Evolutionary conservation across 2,888 invertebrate genomes (phyloP).

Genomic region (Apodemia hepburni): DNA sequence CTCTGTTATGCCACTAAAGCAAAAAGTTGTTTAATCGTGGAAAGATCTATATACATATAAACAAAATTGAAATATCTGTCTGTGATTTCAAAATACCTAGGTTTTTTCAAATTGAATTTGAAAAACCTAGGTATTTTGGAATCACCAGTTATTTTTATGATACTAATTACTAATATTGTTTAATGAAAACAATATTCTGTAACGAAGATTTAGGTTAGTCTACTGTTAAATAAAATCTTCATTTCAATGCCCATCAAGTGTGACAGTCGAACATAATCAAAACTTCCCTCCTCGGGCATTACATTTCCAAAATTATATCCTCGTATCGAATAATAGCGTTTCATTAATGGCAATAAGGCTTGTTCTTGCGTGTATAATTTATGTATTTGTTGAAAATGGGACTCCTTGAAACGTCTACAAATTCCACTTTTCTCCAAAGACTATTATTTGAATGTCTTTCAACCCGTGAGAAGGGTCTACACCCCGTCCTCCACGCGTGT

Average conservation of each 20-base stretch:
- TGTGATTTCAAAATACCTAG: no score
- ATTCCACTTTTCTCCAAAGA: conserved; percentile 67
- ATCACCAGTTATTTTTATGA: no score
- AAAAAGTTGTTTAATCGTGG: no score
- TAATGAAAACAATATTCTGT: no score
- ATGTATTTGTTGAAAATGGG: conserved; percentile 3
- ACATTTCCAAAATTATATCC: conserved; percentile 11
- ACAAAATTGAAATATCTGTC: no score
- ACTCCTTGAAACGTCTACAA: conserved; percentile 30
- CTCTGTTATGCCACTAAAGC: no score
- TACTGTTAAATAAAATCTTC: background rate
- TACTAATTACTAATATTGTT: no score
- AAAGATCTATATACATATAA: no score
- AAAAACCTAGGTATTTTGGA: no score
- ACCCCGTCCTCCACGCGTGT: conserved; percentile 57
- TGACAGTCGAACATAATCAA: conserved; percentile 71
- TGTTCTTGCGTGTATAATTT: conserved; percentile 36
- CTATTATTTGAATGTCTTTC: conserved; percentile 79
- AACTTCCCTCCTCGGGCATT: conserved; percentile 45
- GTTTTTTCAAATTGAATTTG: no score
- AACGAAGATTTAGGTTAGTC: background rate
- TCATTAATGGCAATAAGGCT: conserved; percentile 31
- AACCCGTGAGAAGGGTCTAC: conserved; percentile 74
- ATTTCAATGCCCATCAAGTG: conserved; percentile 49
- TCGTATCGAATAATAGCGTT: conserved; percentile 19